Base-by-base conservation (phyloP, 2,888 invertebrate species). In the Oithona nana region DNA sequence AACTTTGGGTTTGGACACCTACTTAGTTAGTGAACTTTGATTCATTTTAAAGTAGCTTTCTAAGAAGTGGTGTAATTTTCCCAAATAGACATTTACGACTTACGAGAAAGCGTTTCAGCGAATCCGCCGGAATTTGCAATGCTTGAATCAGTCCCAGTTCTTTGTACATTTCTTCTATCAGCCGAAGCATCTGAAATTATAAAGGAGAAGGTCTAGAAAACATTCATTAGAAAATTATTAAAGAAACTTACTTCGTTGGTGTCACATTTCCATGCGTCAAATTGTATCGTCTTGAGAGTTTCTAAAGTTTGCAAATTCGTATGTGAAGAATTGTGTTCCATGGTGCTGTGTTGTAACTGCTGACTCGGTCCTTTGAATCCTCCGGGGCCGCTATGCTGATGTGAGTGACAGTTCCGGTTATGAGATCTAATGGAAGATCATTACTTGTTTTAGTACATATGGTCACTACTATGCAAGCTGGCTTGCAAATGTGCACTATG, bases 211-310 rank as follows among this genome's bases (percentile, higher is more conserved):
- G 28, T 3, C 20, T 28, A 39, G 6, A 39, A 11, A 16, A 39
- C 16, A 51, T 51, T 8, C 51, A 20, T 51, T 13, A 51, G 4
- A 24, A 11, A 26, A 22, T 28, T 24, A 56, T 11, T 24, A 24
- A 13, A 28, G n/a, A 56, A 8, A 4, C 22, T 65, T 68, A 73
- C 73, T 70, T 74, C 73, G 62, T 74, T 74, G 0, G 73, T 72
- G 65, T 74, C 74, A 73, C 74, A 74, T 63, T 74, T 73, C 74
- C 74, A 74, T 29, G 73, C 73, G 64, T 74, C 73, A 67, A 74
- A 74, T 3, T 26, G 51, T n/a, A 28, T 13, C 6, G 60, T 60
- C 51, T 60, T 60, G n/a, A 60, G 60, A 6, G 60, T 51, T 22
- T 51, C 50, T 28, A 39, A n/a, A n/a, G n/a, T n/a, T n/a, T n/a